Evolutionary conservation across 2,888 invertebrate genomes (phyloP).

Genomic region (Lordiphosa andalusiaca): DNA sequence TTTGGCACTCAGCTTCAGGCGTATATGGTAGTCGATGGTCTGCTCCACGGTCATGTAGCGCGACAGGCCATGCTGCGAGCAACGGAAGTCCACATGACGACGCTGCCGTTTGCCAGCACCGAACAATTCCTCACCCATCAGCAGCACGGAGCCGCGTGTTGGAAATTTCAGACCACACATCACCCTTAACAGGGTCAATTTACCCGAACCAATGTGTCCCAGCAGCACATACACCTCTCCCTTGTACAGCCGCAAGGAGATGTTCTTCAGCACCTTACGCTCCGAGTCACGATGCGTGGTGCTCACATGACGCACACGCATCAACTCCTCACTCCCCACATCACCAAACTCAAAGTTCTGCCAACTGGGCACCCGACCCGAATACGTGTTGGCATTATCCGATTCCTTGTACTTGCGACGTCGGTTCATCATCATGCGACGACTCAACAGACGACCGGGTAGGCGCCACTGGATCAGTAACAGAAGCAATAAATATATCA

Average conservation of each 20-base stretch:
- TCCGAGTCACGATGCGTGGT: constrained; percentile 38
- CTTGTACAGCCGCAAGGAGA: constrained; percentile 63
- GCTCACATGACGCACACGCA: constrained; percentile 54
- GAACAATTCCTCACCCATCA: constrained; percentile 81
- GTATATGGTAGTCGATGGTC: constrained; percentile 89
- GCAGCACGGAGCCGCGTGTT: constrained; percentile 63
- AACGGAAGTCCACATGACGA: constrained; percentile 87
- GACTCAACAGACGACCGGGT: constrained; percentile 55
- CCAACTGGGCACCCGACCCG: constrained; percentile 48
- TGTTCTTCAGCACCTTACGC: constrained; percentile 52
- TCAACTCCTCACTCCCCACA: constrained; percentile 43
- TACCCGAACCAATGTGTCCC: constrained; percentile 91
- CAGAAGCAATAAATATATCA: constrained; percentile 35
- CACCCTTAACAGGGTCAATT: constrained; percentile 94
- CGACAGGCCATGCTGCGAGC: constrained; percentile 90
- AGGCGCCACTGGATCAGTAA: constrained; percentile 39
- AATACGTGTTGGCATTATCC: constrained; percentile 3
- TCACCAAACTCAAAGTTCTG: constrained; percentile 66
- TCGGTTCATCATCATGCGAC: constrained; percentile 19
- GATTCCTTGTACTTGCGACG: not conserved
- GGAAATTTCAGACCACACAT: constrained; percentile 87
- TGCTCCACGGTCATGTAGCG: constrained; percentile 89
- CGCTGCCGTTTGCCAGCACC: constrained; percentile 81
- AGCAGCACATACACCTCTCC: constrained; percentile 83
- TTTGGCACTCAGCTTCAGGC: constrained; percentile 83